Evolutionary conservation across 2,113 vertebrate genomes (phyloP), one percentile per base, ranked within the genome.

Genomic region (Cepphus grylle): DNA sequence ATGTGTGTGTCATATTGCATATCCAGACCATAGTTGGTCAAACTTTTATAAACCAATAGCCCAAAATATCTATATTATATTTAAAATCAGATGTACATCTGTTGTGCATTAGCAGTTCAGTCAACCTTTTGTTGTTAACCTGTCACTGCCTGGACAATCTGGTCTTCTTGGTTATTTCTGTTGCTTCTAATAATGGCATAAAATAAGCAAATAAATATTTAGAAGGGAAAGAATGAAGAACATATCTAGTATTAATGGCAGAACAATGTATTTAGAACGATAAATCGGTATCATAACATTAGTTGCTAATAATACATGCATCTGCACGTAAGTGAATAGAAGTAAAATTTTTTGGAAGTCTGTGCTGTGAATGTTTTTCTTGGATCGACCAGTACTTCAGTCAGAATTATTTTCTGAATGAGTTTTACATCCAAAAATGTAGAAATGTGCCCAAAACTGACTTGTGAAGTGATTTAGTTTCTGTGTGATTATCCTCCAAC

Each of bases 341-440:
- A 84, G 45, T 74, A 72, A 82, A 88, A 70, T 4, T 32, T 67
- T 94, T 92, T 96, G 88, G 91, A 95, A 88, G 71, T 52, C 22
- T 59, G 18, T 66, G 9, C 40, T 74, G 26, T 63, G 27, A 81
- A 70, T 97, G 61, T 95, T 97, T 97, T 96, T 91, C 86, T 94
- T 97, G 71, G 67, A 72, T 79, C 79, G 56, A 78, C 49, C 29
- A 56, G 16, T 89, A 81, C 69, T 91, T 96, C 27, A 79, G 84
- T 96, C 86, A 91, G 59, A 96, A 88, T 86, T 95, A 93, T 81
- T 94, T 96, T 96, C 88, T 95, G 83, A 97, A 96, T 93, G 76
- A 96, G 81, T 96, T 94, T 96, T 94, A 72, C 74, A 92, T 94
- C 77, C 58, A 96, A 66, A 96, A 95, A 90, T 92, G 82, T 94